phyloP scores from a whole-genome alignment of 2,797 vertebrate species.

The Malacoraja senta region DNA sequence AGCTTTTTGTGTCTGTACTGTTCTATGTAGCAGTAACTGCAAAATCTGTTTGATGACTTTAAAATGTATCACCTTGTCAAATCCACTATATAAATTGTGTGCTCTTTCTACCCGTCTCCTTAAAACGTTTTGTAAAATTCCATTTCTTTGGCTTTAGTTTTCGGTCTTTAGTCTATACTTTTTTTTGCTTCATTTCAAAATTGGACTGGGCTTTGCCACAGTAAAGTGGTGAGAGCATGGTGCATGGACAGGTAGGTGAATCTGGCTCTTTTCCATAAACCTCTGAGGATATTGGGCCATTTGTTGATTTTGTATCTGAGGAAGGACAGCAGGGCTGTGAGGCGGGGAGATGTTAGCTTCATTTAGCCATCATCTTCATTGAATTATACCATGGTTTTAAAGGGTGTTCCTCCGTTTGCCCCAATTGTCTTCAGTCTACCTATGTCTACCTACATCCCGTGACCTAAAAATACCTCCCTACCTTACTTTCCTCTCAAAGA shows the following conservation, averaged over 20 bases:
- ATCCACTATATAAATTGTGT: neutral
- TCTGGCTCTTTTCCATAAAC: too few relatives aligned
- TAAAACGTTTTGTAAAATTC: neutral
- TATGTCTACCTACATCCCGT: neutral
- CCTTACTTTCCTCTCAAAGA: neutral
- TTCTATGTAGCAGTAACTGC: neutral
- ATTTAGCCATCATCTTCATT: too few relatives aligned
- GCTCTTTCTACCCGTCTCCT: neutral
- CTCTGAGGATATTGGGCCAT: too few relatives aligned
- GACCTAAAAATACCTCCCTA: neutral
- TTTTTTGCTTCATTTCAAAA: too few relatives aligned
- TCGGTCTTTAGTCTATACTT: neutral
- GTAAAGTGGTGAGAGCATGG: too few relatives aligned
- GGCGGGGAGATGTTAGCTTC: too few relatives aligned
- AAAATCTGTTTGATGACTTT: neutral
- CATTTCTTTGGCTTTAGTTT: neutral
- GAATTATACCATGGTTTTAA: too few relatives aligned
- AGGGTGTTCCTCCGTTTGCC: neutral
- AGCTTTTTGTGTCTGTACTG: too few relatives aligned
- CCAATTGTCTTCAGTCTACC: neutral
- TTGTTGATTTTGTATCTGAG: too few relatives aligned
- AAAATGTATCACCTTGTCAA: neutral
- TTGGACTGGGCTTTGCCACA: too few relatives aligned
- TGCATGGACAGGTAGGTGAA: too few relatives aligned
- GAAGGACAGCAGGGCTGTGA: too few relatives aligned